These are phyloP conservation scores for Thunnus albacares DNA, from an alignment of 2,797 vertebrate genomes.

Conservation along the genomic window DNA sequence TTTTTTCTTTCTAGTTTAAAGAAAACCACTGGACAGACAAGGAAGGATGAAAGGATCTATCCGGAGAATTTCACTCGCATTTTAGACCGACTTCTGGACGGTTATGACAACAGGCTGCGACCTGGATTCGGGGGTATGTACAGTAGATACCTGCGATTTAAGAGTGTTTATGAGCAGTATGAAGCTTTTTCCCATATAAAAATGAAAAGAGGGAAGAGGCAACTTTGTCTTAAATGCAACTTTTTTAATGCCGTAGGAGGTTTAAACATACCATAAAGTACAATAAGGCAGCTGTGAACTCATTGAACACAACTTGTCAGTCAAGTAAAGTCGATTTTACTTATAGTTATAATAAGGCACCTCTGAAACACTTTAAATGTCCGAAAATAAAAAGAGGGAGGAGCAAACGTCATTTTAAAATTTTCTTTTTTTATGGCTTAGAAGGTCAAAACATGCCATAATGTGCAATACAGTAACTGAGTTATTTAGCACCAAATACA, in stretches of 20 bases:
- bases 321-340: too few species aligned
- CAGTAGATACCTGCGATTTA: too few species aligned
- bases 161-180: too few species aligned
- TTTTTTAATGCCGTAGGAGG: neutral
- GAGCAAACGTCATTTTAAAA: neutral
- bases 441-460: neutral
- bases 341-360: neutral
- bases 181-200: neutral
- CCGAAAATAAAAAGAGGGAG: neutral
- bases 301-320: too few species aligned
- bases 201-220: neutral
- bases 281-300: neutral
- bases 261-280: neutral
- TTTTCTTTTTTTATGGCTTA: too few species aligned
- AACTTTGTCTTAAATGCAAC: neutral
- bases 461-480: neutral
- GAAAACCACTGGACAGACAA: slow-evolving; percentile 89
- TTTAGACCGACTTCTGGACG: slow-evolving; percentile 96
- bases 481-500: neutral
- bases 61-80: slow-evolving; percentile 98
- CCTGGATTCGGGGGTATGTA: slow-evolving; percentile 97
- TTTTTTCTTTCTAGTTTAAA: slow-evolving; percentile 85
- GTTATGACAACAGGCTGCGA: slow-evolving; percentile 98
- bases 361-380: neutral
- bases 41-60: slow-evolving; percentile 93